Conservation (phyloP, 2,797 vertebrate species). For the Sebastes minor region DNA sequence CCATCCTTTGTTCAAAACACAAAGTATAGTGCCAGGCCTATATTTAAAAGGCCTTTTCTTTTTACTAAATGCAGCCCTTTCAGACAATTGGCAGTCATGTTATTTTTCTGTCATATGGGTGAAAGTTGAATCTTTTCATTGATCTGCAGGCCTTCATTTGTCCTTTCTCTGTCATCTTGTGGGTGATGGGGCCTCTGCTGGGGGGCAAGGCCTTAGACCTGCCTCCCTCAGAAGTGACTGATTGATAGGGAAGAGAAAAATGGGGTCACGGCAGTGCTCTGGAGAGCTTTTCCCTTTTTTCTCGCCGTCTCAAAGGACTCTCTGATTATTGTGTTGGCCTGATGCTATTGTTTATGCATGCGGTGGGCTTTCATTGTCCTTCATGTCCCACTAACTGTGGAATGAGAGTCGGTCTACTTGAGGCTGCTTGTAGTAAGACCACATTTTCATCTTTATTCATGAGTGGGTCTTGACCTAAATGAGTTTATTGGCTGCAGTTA, state of each 20-base stretch:
- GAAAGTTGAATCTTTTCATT: slow-evolving; percentile 30
- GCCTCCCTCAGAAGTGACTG: slow-evolving; percentile 46
- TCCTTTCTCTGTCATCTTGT: slow-evolving; percentile 33
- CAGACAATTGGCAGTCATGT: slow-evolving; percentile 2
- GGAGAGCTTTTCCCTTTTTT: slow-evolving; percentile 17
- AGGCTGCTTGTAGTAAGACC: slow-evolving; percentile 26
- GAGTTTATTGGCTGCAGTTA: slow-evolving; percentile 53
- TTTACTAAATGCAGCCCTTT: not conserved
- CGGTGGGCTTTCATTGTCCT: slow-evolving; percentile 55
- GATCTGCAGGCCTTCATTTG: slow-evolving; percentile 21
- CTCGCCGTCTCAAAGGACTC: slow-evolving; percentile 17
- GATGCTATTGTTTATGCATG: slow-evolving; percentile 52
- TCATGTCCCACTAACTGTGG: slow-evolving; percentile 46
- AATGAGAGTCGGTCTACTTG: slow-evolving; percentile 32
- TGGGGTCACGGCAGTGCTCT: slow-evolving; percentile 39
- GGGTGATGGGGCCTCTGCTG: slow-evolving; percentile 30
- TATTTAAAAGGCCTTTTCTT: not conserved
- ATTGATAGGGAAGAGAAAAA: slow-evolving; percentile 59
- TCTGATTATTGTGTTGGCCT: slow-evolving; percentile 36
- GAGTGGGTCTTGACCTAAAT: slow-evolving; percentile 54
- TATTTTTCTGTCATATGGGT: slow-evolving; percentile 9
- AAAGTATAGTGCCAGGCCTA: not conserved
- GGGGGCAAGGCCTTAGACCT: slow-evolving; percentile 24
- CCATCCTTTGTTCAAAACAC: not conserved
- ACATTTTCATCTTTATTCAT: slow-evolving; percentile 50